Evolutionary conservation across 2,888 invertebrate genomes (phyloP), one percentile per base, ranked within the genome.

Genomic region (Cetonia aurata): DNA sequence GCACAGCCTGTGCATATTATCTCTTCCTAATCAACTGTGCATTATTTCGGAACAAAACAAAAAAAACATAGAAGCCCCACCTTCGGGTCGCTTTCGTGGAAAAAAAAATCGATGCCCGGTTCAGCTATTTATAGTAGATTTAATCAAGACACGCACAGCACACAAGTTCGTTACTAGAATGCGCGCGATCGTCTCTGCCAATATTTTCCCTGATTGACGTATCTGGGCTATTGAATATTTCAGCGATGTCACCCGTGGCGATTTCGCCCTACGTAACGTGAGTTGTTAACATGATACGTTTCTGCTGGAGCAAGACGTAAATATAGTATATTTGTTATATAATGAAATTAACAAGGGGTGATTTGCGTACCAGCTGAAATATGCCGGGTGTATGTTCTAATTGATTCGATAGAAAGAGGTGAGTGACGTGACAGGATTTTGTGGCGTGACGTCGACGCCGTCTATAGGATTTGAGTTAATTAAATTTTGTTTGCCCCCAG

Each of bases 141-240:
- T 65, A 65, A 65, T 65, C 62, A 65, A 65, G 25, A 19, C 57
- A 57, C 57, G 57, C 57, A 57, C 42, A 33, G 55, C 37, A 8
- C 37, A 37, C 37, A 25, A 25, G 4, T 9, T 57, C 41, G 42
- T 57, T 57, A 17, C 42, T 42, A 41, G 57, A 41, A 19, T 19
- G 42, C 19, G 42, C 50, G 50, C 50, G 50, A 37, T 52, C 41
- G 15, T 15, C 31, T 33, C 19, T 37, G 50, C 37, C 37, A 37
- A 37, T 37, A 37, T 37, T 9, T 37, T 8, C 10, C 1, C 37
- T 65, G 62, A 65, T 65, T 65, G 62, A 50, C 62, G 50, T 65
- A 65, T 65, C 62, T 65, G 62, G 62, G 62, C 62, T 65, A 65
- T 52, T 65, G 62, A 65, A 65, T 65, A 65, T 52, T 65, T 65